Base-by-base conservation (phyloP, 2,113 vertebrate genomes). In the Paratilapia polleni region DNA sequence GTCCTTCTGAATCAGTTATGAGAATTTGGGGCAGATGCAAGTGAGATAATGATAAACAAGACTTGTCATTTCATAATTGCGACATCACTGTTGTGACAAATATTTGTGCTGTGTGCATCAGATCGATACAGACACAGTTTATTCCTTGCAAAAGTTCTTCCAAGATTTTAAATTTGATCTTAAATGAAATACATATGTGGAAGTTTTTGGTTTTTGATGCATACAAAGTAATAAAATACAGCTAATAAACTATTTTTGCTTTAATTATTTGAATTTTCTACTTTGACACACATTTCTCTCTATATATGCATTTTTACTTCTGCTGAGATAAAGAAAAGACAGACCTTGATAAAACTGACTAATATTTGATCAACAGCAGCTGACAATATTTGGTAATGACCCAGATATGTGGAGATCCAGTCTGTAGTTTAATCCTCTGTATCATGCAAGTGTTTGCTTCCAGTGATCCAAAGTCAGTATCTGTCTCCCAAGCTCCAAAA, bases 351-450 rank as follows among this genome's bases (percentile, higher is more conserved):
- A 52, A 1, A n/a, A 5, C 4, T 0, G 66, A 52, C 66, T 73
- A 11, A 14, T 52, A 73, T 31, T 8, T 73, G 66, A 52, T n/a
- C 43, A 63, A 43, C 52, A 54, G 43, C 28, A 54, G 60, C n/a
- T 54, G 77, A 24, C n/a, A 0, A 52, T 9, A 63, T 52, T 13
- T 22, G 13, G 66, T 31, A 2, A 22, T 52, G 47, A n/a, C 66
- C 52, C 0, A 31, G 6, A 73, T 52, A 43, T 60, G 6, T 28
- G 8, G 26, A 78, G 24, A 31, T n/a, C 49, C 2, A 3, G 43
- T 8, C 10, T 43, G 38, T 0, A 8, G n/a, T 11, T 0, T 31
- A n/a, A 61, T 61, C 11, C 3, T 3, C 57, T 28, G 24, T 5
- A 0, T 28, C 2, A 0, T 76, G 62, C 10, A 8, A 28, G 15